Percentiles rank a stretch among this genome's conserved stretches.
phyloP scores from a whole-genome alignment of 2,888 invertebrate genomes.

The Drosophila ustulata region DNA sequence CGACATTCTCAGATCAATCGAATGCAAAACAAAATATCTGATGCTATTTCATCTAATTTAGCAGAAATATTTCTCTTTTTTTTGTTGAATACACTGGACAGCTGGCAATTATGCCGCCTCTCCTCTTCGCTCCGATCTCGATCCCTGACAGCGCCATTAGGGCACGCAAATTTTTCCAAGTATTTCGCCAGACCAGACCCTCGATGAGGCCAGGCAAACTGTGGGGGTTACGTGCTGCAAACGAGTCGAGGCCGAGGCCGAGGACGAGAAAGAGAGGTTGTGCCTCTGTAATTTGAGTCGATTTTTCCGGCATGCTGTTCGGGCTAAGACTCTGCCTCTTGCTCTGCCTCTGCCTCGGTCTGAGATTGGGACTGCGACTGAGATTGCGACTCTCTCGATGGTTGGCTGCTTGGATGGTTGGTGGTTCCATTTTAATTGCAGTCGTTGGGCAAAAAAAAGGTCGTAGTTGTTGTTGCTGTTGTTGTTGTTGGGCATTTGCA shows the following conservation, averaged over 20 bases:
- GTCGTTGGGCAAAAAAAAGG: constrained; percentile 65
- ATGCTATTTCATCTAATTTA: constrained; percentile 60
- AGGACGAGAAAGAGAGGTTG: constrained; percentile 26
- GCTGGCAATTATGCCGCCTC: constrained; percentile 56
- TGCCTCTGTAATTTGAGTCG: constrained; percentile 70
- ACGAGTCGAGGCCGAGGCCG: constrained; percentile 23
- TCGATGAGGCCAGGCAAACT: constrained; percentile 8
- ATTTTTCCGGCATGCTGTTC: constrained; percentile 78
- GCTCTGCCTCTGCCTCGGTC: constrained; percentile 30
- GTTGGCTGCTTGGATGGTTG: constrained; percentile 49
- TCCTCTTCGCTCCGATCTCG: neutral
- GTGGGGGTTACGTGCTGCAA: constrained; percentile 14
- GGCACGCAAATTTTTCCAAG: constrained; percentile 74
- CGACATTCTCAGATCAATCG: constrained; percentile 43
- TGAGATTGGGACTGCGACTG: constrained; percentile 36
- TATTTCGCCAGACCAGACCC: constrained; percentile 44
- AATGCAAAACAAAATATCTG: constrained; percentile 38
- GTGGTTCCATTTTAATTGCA: constrained; percentile 78
- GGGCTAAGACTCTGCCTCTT: constrained; percentile 47
- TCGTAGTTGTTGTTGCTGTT: constrained; percentile 33
- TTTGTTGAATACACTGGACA: constrained; percentile 45
- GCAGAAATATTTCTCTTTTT: constrained; percentile 54
- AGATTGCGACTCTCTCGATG: constrained; percentile 51
- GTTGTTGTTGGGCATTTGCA: constrained; percentile 56
- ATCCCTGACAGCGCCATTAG: constrained; percentile 11